Evolutionary conservation across 2,113 vertebrate genomes (phyloP).

Genomic region (Campylomormyrus tamandua): DNA sequence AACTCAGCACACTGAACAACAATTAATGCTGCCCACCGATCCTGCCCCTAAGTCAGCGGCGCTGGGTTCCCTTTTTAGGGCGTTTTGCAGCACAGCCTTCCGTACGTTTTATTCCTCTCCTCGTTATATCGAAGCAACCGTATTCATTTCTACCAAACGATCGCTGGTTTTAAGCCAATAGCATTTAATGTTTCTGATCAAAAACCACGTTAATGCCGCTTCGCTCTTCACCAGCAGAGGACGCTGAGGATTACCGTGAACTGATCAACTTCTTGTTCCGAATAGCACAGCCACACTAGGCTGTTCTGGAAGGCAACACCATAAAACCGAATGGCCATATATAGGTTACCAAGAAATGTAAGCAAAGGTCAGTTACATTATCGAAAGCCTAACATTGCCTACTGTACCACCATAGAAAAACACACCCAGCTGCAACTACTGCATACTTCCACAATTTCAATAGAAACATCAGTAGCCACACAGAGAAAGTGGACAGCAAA

Average conservation of each 20-base stretch:
- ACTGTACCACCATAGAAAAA: neutral
- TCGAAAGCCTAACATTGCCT: neutral
- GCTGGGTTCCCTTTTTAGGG: neutral
- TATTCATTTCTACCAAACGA: neutral
- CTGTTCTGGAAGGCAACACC: neutral
- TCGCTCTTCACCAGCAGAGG: neutral
- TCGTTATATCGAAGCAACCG: neutral
- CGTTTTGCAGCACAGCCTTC: neutral
- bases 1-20: neutral
- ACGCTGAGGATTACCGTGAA: neutral
- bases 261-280: neutral
- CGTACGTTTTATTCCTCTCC: neutral
- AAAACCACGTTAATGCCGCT: neutral
- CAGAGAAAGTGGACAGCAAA: neutral
- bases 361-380: neutral
- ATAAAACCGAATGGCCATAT: neutral
- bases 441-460: neutral
- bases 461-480: neutral
- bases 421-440: neutral
- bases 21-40: neutral
- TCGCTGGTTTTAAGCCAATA: neutral
- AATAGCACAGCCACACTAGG: neutral
- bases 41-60: neutral
- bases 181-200: neutral
- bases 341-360: neutral